phyloP scores from a whole-genome alignment of 92 coral and sea anemone genomes.

The Ricordea florida region DNA sequence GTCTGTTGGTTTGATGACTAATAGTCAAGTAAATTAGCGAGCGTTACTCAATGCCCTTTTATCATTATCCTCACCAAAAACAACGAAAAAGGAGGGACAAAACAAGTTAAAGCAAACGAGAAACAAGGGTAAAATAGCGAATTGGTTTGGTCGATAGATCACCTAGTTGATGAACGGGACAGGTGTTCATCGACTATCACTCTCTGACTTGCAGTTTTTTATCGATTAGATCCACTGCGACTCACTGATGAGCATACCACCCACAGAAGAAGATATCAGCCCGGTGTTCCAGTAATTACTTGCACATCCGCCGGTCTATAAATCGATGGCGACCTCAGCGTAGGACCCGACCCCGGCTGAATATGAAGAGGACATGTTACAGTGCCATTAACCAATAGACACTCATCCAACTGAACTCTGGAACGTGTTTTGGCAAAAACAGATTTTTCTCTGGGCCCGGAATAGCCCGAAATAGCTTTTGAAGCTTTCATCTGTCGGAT shows the following conservation, averaged over 20 bases:
- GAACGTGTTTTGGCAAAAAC: conserved; percentile 7
- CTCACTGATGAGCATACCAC: conserved; percentile 41
- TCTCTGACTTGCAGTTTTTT: too few relatives aligned
- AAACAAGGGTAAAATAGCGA: background rate
- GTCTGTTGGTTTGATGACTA: conserved; percentile 41
- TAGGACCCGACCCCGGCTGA: too few relatives aligned
- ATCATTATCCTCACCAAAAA: conserved; percentile 6
- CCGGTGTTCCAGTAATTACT: conserved; percentile 21
- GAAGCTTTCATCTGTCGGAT: conserved; percentile 29
- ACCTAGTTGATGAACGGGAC: too few relatives aligned
- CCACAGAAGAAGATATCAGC: conserved; percentile 43
- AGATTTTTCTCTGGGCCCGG: background rate
- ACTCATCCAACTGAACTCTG: background rate
- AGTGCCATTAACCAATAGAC: too few relatives aligned
- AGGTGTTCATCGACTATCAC: too few relatives aligned
- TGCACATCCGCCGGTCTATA: conserved; percentile 38
- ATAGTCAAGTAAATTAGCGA: conserved; percentile 32
- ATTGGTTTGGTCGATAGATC: too few relatives aligned
- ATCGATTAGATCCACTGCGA: conserved; percentile 33
- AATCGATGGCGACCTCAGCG: conserved; percentile 3
- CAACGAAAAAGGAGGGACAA: background rate
- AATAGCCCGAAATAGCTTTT: background rate
- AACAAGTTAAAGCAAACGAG: background rate
- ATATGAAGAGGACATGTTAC: too few relatives aligned
- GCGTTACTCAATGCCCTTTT: conserved; percentile 34